Evolutionary conservation across 23 tunicate genomes (phyloP).

Genomic region (Corella eumyota): DNA sequence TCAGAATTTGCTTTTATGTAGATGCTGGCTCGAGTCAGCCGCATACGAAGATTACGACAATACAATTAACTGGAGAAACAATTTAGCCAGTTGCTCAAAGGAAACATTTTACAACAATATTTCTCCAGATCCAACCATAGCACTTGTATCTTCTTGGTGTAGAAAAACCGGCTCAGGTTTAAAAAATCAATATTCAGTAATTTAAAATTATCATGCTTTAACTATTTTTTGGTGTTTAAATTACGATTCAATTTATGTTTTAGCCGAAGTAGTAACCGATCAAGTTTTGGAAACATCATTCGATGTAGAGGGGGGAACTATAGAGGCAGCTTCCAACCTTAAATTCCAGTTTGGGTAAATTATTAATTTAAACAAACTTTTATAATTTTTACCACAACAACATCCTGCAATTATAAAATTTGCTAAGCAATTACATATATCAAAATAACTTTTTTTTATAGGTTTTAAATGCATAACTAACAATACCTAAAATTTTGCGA

Average conservation of each 20-base stretch:
- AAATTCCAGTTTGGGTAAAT: constrained; percentile 29
- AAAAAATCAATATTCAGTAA: not conserved
- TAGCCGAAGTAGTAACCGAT: constrained; percentile 6
- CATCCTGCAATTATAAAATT: no score
- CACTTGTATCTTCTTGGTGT: constrained; percentile 10
- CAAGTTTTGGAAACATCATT: constrained; percentile 16
- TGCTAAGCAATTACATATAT: no score
- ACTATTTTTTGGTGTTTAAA: no score
- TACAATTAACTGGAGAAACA: constrained; percentile 21
- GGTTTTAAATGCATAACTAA: no score
- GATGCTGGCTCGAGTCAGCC: constrained; percentile 58
- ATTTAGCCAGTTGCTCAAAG: constrained; percentile 15
- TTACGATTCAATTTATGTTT: no score
- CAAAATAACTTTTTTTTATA: not conserved
- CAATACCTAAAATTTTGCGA: no score
- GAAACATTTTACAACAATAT: constrained; percentile 21
- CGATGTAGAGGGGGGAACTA: constrained; percentile 27
- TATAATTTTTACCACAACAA: no score
- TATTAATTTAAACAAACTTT: no score
- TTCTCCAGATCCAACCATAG: constrained; percentile 23
- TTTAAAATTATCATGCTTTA: no score
- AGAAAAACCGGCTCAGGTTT: constrained; percentile 1
- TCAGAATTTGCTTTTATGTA: no score
- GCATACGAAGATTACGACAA: constrained; percentile 17
- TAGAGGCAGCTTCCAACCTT: constrained; percentile 34